Percentiles rank a stretch among this genome's conserved stretches.
Conservation (phyloP, 2,113 vertebrate genomes). For the Alligator mississippiensis region DNA sequence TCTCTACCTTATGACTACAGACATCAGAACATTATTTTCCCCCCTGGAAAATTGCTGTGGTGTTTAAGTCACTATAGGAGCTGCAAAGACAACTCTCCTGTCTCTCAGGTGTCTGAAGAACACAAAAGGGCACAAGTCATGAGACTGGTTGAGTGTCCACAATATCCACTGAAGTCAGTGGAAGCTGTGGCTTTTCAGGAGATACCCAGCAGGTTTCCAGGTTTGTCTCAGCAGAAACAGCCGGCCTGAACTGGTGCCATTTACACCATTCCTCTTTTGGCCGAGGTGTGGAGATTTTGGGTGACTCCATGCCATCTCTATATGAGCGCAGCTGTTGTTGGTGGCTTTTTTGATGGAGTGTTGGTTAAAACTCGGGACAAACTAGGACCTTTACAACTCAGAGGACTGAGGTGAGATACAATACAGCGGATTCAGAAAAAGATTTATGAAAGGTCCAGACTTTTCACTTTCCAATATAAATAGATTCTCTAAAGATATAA, state of each 20-base stretch:
- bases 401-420: background rate
- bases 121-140: background rate
- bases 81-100: background rate
- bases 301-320: background rate
- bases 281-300: accelerated
- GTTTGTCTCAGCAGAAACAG: background rate
- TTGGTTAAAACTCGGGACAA: background rate
- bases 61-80: background rate
- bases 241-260: background rate
- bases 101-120: background rate
- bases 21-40: background rate
- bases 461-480: background rate
- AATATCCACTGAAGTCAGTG: background rate
- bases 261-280: background rate
- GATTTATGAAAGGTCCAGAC: background rate
- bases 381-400: background rate
- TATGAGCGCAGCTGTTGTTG: accelerated
- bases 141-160: accelerated
- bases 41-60: background rate
- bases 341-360: background rate
- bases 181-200: background rate
- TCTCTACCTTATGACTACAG: background rate
- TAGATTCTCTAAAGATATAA: background rate
- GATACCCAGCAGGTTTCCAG: background rate
- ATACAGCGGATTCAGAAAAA: background rate